phyloP scores from a whole-genome alignment of 1,140 invertebrate genomes.

The Hydropsyche tenuis region DNA sequence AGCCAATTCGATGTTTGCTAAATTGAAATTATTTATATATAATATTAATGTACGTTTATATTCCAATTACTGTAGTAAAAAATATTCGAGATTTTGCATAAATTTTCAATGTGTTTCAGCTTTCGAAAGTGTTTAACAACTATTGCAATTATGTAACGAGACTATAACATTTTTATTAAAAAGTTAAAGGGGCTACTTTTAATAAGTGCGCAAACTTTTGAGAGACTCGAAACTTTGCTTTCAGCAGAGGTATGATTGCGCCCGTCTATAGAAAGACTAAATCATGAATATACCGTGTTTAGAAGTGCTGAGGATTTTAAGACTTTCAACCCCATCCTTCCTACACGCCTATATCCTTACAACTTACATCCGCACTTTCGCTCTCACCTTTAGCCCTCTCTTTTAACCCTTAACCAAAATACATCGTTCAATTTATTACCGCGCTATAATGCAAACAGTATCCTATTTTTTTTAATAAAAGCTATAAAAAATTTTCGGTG shows the following conservation, averaged over 20 bases:
- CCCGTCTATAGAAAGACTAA: slow-evolving; percentile 43
- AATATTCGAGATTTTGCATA: not conserved
- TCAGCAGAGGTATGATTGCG: slow-evolving; percentile 47
- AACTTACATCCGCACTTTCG: not conserved
- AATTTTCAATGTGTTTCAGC: not conserved
- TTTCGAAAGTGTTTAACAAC: slow-evolving; percentile 10
- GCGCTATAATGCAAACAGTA: too few species aligned
- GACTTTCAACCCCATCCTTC: not conserved
- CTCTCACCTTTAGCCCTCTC: not conserved
- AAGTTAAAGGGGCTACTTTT: slow-evolving; percentile 42
- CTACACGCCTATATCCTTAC: not conserved
- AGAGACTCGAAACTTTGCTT: slow-evolving; percentile 49
- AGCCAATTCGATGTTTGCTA: not conserved
- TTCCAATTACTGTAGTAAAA: too few species aligned
- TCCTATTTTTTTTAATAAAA: too few species aligned
- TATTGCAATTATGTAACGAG: slow-evolving; percentile 10
- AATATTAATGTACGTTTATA: too few species aligned
- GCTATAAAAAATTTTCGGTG: too few species aligned
- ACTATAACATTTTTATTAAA: slow-evolving; percentile 25
- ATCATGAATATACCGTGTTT: slow-evolving; percentile 46
- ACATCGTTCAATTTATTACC: not conserved
- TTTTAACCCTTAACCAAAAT: not conserved
- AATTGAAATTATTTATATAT: too few species aligned
- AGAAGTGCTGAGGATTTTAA: slow-evolving; percentile 27
- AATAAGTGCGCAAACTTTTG: slow-evolving; percentile 46